Conservation (phyloP, 1,140 invertebrate genomes). For the Trypoxylus dichotomus region DNA sequence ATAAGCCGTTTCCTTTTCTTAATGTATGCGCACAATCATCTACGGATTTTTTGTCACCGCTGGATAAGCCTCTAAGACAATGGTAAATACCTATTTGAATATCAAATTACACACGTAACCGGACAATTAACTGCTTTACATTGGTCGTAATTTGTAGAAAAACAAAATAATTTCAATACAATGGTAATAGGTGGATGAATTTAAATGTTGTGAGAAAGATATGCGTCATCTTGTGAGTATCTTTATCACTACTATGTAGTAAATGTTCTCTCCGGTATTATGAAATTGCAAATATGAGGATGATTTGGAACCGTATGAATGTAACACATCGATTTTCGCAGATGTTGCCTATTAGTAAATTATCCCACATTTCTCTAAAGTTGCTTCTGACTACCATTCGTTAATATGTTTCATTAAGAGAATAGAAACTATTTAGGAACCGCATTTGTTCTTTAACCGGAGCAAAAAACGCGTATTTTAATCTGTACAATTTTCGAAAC, state of each 20-base stretch:
- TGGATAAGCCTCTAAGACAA: not conserved
- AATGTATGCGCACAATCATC: too few relatives aligned
- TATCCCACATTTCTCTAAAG: too few relatives aligned
- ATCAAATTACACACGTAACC: slow-evolving; percentile 4
- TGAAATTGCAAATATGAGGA: not conserved
- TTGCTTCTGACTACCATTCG: too few relatives aligned
- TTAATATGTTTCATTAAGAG: too few relatives aligned
- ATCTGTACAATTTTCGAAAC: too few relatives aligned
- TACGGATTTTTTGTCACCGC: not conserved
- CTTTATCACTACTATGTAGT: not conserved
- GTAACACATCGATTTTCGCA: too few relatives aligned
- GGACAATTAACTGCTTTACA: not conserved
- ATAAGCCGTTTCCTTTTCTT: too few relatives aligned
- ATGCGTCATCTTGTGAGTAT: not conserved
- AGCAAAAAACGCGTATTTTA: too few relatives aligned
- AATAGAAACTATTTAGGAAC: too few relatives aligned
- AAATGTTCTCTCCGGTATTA: not conserved
- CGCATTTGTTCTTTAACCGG: too few relatives aligned
- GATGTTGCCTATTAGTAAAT: too few relatives aligned
- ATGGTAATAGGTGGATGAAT: not conserved
- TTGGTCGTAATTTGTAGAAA: slow-evolving; percentile 4
- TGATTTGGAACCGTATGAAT: too few relatives aligned
- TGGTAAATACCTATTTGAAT: not conserved
- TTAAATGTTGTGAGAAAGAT: not conserved
- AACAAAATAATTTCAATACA: slow-evolving; percentile 10